Evolutionary conservation across 1,140 invertebrate genomes (phyloP), one percentile per base, ranked within the genome.

Genomic region (Nephila pilipes): DNA sequence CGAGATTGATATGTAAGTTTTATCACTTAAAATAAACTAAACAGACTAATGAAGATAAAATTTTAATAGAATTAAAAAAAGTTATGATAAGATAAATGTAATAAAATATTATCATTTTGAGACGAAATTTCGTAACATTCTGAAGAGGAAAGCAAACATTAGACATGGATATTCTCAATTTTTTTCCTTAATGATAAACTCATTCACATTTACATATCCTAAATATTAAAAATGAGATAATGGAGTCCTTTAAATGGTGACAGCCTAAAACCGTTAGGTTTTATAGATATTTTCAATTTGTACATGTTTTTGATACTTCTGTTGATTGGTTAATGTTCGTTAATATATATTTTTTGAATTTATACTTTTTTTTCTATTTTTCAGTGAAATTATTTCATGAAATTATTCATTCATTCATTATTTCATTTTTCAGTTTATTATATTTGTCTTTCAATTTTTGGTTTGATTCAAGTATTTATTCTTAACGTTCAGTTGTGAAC

Each of bases 141-240:
- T 75, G 69, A 75, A 75, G 69, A 32, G 69, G 14, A 75, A 32
- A 75, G 69, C 69, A 36, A 75, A 75, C 69, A 75, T 32, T 25
- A 75, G 25, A 36, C 29, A 18, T 4, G 29, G 3, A 32, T 14
- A 36, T 10, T 32, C 29, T 12, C 29, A 75, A 75, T 75, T 75
- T 75, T 32, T n/a, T n/a, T n/a, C n/a, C 69, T 36, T 18, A 29
- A 75, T 14, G 29, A 75, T 75, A 75, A 75, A 75, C n/a, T 75
- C 69, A 75, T 75, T 75, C 32, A 75, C 18, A 75, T 2, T 32
- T 75, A 25, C 69, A 16, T 29, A 75, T 75, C 36, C 29, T 75
- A 29, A 75, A 32, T 75, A 36, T 75, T 75, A 75, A 29, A 32
- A 12, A 14, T 36, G 20, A 75, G 69, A 75, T 75, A 75, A 29